phyloP scores from a whole-genome alignment of 2,113 vertebrate genomes.

The Serinus canaria region DNA sequence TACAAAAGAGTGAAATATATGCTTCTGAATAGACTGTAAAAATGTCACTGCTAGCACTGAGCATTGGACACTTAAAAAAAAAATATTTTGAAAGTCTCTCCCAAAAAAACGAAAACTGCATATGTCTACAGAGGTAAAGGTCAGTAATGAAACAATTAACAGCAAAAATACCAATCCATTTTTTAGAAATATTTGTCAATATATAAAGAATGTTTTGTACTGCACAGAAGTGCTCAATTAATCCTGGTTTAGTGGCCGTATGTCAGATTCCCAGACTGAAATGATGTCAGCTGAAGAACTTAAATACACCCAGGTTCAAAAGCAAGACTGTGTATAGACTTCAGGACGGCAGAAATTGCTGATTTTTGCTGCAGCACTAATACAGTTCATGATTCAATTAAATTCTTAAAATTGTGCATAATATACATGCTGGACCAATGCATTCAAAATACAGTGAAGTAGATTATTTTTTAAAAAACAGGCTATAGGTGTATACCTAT shows the following conservation, averaged over 20 bases:
- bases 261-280: constrained; percentile 80
- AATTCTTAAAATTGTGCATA: background rate
- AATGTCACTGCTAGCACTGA: constrained; percentile 83
- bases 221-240: constrained; percentile 84
- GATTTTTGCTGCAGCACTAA: background rate
- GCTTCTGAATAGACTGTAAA: constrained; percentile 81
- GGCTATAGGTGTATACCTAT: background rate
- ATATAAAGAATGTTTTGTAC: constrained; percentile 86
- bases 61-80: constrained; percentile 83
- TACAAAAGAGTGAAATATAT: constrained; percentile 83
- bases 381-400: background rate
- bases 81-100: constrained; percentile 87
- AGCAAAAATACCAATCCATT: constrained; percentile 85
- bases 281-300: constrained; percentile 74
- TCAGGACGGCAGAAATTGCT: constrained; percentile 45
- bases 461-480: background rate
- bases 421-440: background rate
- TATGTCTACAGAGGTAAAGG: constrained; percentile 86
- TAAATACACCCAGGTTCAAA: constrained; percentile 70
- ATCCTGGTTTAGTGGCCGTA: constrained; percentile 79
- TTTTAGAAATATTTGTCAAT: constrained; percentile 87
- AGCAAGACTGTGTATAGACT: constrained; percentile 55
- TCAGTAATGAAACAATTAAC: constrained; percentile 85
- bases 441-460: background rate
- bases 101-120: constrained; percentile 85